Evolutionary conservation across 2,888 invertebrate genomes (phyloP).

Genomic region (Volucella bombylans): DNA sequence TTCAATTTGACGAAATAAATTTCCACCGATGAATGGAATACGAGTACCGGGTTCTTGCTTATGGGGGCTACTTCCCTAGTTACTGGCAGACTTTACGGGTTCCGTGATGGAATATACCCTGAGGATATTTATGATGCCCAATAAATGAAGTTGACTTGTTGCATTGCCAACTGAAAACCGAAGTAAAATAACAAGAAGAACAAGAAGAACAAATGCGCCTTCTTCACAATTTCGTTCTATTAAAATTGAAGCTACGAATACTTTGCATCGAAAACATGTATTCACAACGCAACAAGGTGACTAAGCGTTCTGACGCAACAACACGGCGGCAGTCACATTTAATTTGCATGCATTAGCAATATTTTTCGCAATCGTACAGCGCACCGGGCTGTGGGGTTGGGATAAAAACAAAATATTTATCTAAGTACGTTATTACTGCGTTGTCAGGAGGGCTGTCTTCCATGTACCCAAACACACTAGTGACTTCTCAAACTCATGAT

Average conservation of each 20-base stretch:
- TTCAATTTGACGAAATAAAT: constrained; percentile 73
- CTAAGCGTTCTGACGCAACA: constrained; percentile 29
- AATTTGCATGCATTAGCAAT: constrained; percentile 81
- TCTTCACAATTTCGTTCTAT: not conserved
- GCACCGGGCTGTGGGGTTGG: constrained; percentile 61
- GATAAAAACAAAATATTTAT: constrained; percentile 77
- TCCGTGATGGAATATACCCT: constrained; percentile 65
- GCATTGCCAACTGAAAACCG: constrained; percentile 8
- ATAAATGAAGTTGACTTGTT: constrained; percentile 63
- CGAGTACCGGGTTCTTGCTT: not conserved
- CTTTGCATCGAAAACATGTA: constrained; percentile 38
- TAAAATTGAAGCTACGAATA: constrained; percentile 9
- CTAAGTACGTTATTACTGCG: constrained; percentile 76
- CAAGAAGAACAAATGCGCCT: constrained; percentile 14
- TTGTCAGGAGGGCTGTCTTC: constrained; percentile 12
- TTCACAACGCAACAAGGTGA: constrained; percentile 65
- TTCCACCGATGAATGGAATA: constrained; percentile 42
- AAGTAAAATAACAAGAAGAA: not conserved
- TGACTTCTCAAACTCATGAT: constrained; percentile 2
- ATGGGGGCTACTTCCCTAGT: not conserved
- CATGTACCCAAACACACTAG: constrained; percentile 49
- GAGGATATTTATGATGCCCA: constrained; percentile 52
- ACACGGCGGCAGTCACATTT: constrained; percentile 74
- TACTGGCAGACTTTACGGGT: constrained; percentile 16
- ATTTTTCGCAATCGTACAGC: constrained; percentile 75